These are phyloP conservation scores for Melospiza georgiana DNA, from an alignment of 2,113 vertebrate genomes.

Conservation along the genomic window DNA sequence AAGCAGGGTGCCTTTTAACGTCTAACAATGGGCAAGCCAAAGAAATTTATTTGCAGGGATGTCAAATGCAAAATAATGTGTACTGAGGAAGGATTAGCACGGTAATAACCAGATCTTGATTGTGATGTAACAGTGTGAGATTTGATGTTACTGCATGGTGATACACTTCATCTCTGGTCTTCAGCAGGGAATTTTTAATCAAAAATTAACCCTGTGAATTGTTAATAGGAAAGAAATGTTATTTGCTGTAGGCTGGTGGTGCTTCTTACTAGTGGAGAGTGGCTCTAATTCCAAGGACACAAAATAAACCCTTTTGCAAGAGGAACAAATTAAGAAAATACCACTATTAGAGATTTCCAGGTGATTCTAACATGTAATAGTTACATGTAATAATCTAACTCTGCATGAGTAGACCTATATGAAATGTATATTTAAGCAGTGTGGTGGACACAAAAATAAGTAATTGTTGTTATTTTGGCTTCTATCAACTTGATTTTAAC, in stretches of 20 bases:
- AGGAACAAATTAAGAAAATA: neutral
- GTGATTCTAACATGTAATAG: too few relatives aligned
- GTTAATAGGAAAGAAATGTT: neutral
- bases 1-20: neutral
- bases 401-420: neutral
- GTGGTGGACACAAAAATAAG: neutral
- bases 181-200: neutral
- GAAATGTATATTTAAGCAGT: neutral
- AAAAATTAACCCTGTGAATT: neutral
- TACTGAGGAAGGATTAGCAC: neutral
- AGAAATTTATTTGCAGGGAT: neutral
- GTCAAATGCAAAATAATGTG: neutral
- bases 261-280: neutral
- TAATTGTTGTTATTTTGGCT: neutral
- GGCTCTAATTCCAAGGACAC: neutral
- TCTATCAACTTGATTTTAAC: constrained; percentile 18
- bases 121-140: neutral
- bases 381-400: too few relatives aligned
- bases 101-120: neutral
- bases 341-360: too few relatives aligned
- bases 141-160: neutral
- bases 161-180: neutral
- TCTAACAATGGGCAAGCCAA: neutral
- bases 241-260: neutral
- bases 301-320: neutral